A percentile compares a stretch with the other conserved stretches of the same genome.
These are phyloP conservation scores for Sebastiscus tertius DNA, from an alignment of 2,797 vertebrate genomes.

Conservation along the genomic window DNA sequence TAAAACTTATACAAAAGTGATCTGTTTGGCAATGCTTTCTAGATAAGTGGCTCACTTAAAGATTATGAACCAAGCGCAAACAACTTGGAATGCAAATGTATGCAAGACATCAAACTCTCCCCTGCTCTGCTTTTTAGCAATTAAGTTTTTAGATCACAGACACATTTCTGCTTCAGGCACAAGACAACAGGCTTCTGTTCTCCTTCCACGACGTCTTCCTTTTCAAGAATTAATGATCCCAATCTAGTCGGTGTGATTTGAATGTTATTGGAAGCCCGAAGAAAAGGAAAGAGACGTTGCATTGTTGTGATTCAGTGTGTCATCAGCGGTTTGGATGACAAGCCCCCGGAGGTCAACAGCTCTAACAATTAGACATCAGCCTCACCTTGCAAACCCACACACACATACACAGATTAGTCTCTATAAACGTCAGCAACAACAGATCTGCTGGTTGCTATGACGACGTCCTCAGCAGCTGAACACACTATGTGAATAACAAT, in stretches of 20 bases:
- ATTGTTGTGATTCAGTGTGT: conserved; percentile 51
- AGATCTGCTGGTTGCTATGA: conserved; percentile 80
- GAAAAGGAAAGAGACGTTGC: conserved; percentile 36
- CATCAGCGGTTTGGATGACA: conserved; percentile 32
- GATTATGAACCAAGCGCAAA: conserved; percentile 41
- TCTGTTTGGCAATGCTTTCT: conserved; percentile 21
- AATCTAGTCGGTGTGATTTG: conserved; percentile 26
- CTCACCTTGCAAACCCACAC: conserved; percentile 54
- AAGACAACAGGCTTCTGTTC: conserved; percentile 46
- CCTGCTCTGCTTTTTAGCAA: conserved; percentile 52
- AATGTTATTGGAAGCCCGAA: conserved; percentile 9
- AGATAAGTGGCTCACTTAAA: conserved; percentile 50
- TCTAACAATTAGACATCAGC: conserved; percentile 54
- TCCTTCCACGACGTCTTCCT: conserved; percentile 39
- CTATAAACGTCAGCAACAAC: conserved; percentile 80
- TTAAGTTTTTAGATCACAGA: conserved; percentile 59
- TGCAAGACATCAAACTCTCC: conserved; percentile 48
- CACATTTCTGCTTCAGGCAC: conserved; percentile 42
- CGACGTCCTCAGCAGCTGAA: conserved; percentile 74
- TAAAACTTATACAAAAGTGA: conserved; percentile 48
- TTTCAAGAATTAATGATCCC: conserved; percentile 61
- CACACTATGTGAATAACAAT: conserved; percentile 82
- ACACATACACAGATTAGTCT: conserved; percentile 58
- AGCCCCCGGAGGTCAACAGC: conserved; percentile 47
- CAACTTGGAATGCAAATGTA: conserved; percentile 60